Conservation (phyloP, 2,113 vertebrate genomes). For the Uria lomvia region DNA sequence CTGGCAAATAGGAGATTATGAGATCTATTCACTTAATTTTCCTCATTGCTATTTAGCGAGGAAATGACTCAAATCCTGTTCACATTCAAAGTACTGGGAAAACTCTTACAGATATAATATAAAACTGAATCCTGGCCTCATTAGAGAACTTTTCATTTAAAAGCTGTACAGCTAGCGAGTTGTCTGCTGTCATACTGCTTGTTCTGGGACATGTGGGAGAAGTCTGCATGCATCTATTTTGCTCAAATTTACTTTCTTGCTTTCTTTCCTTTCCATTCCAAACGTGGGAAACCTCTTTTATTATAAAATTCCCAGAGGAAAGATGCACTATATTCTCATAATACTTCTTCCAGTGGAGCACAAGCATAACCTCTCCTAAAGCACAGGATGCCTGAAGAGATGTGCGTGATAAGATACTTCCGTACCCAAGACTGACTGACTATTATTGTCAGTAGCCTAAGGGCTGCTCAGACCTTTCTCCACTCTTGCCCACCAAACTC, state of each 20-base stretch:
- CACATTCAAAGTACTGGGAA: neutral
- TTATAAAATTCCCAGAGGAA: neutral
- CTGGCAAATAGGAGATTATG: neutral
- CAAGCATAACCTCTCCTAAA: neutral
- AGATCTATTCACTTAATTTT: slow-evolving; percentile 19
- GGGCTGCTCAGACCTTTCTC: neutral
- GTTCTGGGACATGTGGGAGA: neutral
- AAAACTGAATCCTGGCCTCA: neutral
- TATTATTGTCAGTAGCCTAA: neutral
- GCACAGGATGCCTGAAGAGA: neutral
- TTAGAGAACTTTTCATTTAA: neutral
- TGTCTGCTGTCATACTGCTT: neutral
- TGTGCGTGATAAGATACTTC: neutral
- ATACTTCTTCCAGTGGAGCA: neutral
- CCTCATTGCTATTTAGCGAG: neutral
- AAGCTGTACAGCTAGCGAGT: neutral
- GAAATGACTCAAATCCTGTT: slow-evolving; percentile 37
- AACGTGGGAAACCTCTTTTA: neutral
- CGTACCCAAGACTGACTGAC: accelerated
- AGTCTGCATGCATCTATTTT: neutral
- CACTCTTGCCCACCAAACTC: neutral
- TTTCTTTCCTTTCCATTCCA: neutral
- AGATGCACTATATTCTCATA: neutral
- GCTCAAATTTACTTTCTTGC: neutral
- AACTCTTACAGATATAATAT: neutral